Percentiles rank a stretch among this genome's conserved stretches.
Conservation (phyloP, 1,140 invertebrate species). For the Zaprionus camerounensis region DNA sequence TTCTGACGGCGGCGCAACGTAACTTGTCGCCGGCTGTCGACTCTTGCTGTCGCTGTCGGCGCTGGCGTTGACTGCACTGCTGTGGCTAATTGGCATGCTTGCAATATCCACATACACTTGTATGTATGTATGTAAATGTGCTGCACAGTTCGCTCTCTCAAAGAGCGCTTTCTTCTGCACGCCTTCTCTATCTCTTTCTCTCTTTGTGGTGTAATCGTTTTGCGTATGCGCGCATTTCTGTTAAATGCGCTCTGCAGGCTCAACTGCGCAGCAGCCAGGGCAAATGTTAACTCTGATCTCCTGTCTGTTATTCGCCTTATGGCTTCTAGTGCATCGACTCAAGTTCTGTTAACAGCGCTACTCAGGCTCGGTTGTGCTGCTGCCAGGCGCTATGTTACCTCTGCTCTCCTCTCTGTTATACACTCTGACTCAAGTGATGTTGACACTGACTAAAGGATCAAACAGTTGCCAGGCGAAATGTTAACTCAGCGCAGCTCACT, state of each 20-base stretch:
- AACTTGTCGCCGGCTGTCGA: slow-evolving; percentile 51
- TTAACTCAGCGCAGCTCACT: neutral
- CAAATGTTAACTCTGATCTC: neutral
- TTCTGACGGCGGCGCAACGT: slow-evolving; percentile 62
- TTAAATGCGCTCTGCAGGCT: neutral
- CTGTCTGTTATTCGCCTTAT: neutral
- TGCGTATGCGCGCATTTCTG: slow-evolving; percentile 62
- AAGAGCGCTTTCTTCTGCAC: neutral
- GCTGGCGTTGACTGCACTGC: slow-evolving; percentile 29
- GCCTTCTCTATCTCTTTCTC: neutral
- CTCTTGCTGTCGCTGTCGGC: slow-evolving; percentile 17
- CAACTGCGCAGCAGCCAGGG: neutral
- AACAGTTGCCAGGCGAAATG: neutral
- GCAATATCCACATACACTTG: slow-evolving; percentile 29
- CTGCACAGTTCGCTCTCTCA: neutral
- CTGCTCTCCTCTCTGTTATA: neutral
- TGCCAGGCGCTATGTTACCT: neutral
- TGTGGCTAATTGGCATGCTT: slow-evolving; percentile 66
- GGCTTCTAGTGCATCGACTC: too few species aligned
- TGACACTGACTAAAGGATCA: neutral
- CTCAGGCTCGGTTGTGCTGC: neutral
- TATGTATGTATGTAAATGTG: slow-evolving; percentile 4
- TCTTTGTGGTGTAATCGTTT: slow-evolving; percentile 52
- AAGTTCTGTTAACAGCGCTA: too few species aligned
- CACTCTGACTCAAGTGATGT: neutral